Percentiles rank a stretch among this genome's conserved stretches.
Evolutionary conservation across 1,140 invertebrate genomes (phyloP).

Genomic region (Zaprionus lachaisei): DNA sequence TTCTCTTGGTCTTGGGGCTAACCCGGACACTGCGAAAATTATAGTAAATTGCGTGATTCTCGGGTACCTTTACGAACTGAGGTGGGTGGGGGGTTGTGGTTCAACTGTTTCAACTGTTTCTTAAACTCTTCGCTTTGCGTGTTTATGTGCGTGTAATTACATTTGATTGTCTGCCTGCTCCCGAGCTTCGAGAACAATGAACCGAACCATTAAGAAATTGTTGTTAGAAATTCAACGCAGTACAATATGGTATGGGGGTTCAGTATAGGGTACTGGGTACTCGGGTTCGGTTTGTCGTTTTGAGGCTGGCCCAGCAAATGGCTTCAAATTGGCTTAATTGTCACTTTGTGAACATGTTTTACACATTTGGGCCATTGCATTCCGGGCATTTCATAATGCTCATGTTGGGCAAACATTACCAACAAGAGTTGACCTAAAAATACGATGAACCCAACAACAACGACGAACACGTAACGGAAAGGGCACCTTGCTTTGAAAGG

Average conservation of each 20-base stretch:
- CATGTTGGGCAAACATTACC: conserved; percentile 52
- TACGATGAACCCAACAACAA: conserved; percentile 24
- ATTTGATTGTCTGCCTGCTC: conserved; percentile 76
- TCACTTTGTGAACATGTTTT: conserved; percentile 78
- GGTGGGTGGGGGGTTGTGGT: not conserved
- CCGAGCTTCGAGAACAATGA: conserved; percentile 54
- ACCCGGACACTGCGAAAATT: conserved; percentile 56
- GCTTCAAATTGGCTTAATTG: conserved; percentile 81
- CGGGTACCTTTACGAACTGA: conserved; percentile 45
- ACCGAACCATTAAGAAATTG: conserved; percentile 46
- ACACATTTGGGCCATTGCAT: conserved; percentile 53
- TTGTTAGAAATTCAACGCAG: conserved; percentile 6
- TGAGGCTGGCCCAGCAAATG: conserved; percentile 58
- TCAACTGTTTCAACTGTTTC: conserved; percentile 52
- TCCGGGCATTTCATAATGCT: conserved; percentile 48
- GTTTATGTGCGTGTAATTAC: conserved; percentile 83
- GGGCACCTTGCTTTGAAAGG: not conserved
- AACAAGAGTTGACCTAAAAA: conserved; percentile 62
- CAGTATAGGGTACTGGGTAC: not conserved
- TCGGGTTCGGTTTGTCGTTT: conserved; percentile 37
- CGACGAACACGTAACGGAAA: not conserved
- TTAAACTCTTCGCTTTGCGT: conserved; percentile 61
- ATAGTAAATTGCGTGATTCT: conserved; percentile 82
- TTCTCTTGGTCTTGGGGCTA: conserved; percentile 6
- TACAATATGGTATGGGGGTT: not conserved